Conservation (phyloP, 2,888 invertebrate genomes). For the Tachina lurida region DNA sequence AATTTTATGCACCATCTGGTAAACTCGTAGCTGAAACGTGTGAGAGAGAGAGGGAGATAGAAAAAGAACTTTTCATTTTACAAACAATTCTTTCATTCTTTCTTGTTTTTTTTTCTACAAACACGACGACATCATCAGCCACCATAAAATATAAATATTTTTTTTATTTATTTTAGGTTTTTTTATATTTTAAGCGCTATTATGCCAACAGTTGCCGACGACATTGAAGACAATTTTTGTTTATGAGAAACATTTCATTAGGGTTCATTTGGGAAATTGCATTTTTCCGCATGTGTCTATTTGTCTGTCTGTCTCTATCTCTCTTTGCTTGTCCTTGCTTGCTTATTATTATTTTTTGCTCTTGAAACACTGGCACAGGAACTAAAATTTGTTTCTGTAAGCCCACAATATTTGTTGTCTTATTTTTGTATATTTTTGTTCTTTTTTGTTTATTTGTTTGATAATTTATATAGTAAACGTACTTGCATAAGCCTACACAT, state of each 20-base stretch:
- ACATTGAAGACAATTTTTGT: constrained; percentile 63
- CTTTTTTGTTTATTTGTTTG: constrained; percentile 9
- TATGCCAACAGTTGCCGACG: constrained; percentile 50
- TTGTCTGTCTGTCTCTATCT: constrained; percentile 3
- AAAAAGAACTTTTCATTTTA: constrained; percentile 15
- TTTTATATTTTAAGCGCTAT: not conserved
- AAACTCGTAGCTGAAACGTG: not conserved
- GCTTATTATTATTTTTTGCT: not conserved
- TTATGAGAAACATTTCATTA: constrained; percentile 65
- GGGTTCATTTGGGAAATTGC: constrained; percentile 70
- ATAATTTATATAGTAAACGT: constrained; percentile 58
- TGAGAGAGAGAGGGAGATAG: too few relatives aligned
- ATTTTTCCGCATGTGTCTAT: constrained; percentile 49
- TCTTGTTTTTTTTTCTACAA: constrained; percentile 6
- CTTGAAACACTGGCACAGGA: constrained; percentile 1
- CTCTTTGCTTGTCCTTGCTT: not conserved
- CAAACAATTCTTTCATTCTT: not conserved
- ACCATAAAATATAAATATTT: constrained; percentile 31
- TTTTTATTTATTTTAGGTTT: not conserved
- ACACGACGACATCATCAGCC: constrained; percentile 34
- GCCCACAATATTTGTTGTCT: constrained; percentile 28
- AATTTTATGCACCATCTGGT: constrained; percentile 28
- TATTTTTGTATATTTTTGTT: not conserved
- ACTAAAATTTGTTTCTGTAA: constrained; percentile 20
- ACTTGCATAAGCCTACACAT: constrained; percentile 3